Percentiles rank a stretch among this genome's conserved stretches.
These are phyloP conservation scores for Peromyscus leucopus DNA, from an alignment of 2,113 vertebrate species.

Conservation along the genomic window DNA sequence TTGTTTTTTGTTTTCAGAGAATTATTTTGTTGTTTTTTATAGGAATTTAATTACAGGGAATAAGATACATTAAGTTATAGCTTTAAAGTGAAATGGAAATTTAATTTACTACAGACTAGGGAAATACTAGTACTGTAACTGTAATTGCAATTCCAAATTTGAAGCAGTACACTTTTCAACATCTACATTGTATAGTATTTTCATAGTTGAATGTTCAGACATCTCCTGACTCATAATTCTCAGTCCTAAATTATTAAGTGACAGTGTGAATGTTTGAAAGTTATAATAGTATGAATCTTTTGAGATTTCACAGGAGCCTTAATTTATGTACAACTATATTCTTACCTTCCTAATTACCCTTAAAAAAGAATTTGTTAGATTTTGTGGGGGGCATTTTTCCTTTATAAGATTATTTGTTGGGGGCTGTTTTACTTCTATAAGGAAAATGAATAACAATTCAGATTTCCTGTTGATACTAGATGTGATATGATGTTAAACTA, in stretches of 20 bases:
- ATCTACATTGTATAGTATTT: neutral
- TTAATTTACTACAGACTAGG: neutral
- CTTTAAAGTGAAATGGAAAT: neutral
- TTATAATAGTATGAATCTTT: conserved; percentile 22
- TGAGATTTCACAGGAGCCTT: neutral
- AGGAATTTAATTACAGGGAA: neutral
- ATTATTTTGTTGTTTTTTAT: neutral
- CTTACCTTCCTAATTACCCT: neutral
- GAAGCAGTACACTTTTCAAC: neutral
- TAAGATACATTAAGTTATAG: neutral
- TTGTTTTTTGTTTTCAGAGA: no score
- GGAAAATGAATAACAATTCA: neutral
- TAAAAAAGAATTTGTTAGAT: neutral
- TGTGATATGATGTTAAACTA: neutral
- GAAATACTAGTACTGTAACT: neutral
- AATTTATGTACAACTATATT: neutral
- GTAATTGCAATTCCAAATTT: neutral
- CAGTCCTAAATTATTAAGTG: neutral
- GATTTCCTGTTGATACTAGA: neutral
- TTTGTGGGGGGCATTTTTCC: neutral
- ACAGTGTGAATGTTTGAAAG: neutral
- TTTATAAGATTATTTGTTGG: neutral
- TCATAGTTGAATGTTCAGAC: neutral
- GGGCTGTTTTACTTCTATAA: neutral
- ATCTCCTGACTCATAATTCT: neutral